Conservation (phyloP, 2,888 invertebrate species). For the Tipula lateralis region DNA sequence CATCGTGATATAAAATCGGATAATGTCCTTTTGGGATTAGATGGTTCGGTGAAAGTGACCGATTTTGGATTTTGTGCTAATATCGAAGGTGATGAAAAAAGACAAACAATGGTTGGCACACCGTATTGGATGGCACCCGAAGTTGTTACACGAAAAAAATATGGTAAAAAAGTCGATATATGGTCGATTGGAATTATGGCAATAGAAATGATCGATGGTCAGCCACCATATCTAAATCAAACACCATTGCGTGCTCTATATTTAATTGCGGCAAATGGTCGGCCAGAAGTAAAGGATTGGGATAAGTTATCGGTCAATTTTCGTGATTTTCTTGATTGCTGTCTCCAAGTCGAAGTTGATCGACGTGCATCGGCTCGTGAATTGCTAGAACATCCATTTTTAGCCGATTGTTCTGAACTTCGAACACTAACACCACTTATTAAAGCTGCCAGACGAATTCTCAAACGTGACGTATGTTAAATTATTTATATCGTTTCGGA, state of each 20-base stretch:
- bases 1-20: slow-evolving; percentile 98
- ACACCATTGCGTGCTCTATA: slow-evolving; percentile 88
- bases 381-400: slow-evolving; percentile 83
- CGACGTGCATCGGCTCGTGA: slow-evolving; percentile 81
- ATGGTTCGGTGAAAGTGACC: slow-evolving; percentile 85
- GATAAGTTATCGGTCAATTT: slow-evolving; percentile 70
- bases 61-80: slow-evolving; percentile 99
- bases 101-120: slow-evolving; percentile 97
- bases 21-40: slow-evolving; percentile 89
- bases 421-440: slow-evolving; percentile 82
- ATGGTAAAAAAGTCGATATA: slow-evolving; percentile 89
- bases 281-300: slow-evolving; percentile 84
- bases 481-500: not conserved
- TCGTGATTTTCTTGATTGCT: slow-evolving; percentile 79
- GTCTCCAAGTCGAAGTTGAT: slow-evolving; percentile 86
- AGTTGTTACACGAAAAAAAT: slow-evolving; percentile 86
- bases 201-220: slow-evolving; percentile 89
- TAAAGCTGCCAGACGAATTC: slow-evolving; percentile 81
- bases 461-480: slow-evolving; percentile 49
- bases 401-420: slow-evolving; percentile 78
- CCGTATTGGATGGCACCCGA: slow-evolving; percentile 99
- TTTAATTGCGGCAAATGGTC: slow-evolving; percentile 90
- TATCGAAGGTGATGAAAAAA: slow-evolving; percentile 86
- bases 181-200: slow-evolving; percentile 99
- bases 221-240: slow-evolving; percentile 95